Evolutionary conservation across 2,888 invertebrate genomes (phyloP), one percentile per base, ranked within the genome.

Genomic region (Drosophila histrio): DNA sequence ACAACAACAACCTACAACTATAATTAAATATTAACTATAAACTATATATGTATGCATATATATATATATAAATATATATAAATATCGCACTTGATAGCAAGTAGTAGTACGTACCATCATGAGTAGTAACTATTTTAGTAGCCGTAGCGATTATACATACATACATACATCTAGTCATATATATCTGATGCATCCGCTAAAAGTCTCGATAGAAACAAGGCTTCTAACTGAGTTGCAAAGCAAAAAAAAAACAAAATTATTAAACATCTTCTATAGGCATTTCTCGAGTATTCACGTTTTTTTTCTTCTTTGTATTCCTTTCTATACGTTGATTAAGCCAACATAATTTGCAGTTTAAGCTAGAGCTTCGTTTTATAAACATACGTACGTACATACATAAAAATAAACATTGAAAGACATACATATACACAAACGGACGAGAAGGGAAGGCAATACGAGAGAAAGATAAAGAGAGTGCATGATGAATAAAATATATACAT

Each of bases 161-260:
- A 46, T 28, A 79, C 76, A 85, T 85, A 82, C 79, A 87, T 82
- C 82, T 82, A 82, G 82, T 82, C 82, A 82, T 73, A 81, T 69
- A 79, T 81, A 67, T 43, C 41, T 77, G 87, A 75, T 84, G 85
- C 77, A 83, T 82, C 64, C 70, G 74, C 63, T 66, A 39, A 70
- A 58, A 75, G 47, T 58, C 57, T 58, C 57, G 22, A 56, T 28
- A 19, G 26, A 39, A 44, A 69, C 13, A 59, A 54, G 50, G 63
- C 73, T 77, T 77, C 73, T 53, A 72, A 77, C 64, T 82, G 76
- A 87, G 82, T 82, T 82, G 85, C 82, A 73, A 87, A 82, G 87
- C 87, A 82, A 87, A 82, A 59, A 1, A 24, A 17, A 30, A 32
- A 32, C 1, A 28, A 3, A 3, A 26, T 8, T n/a, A n/a, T n/a